Percentiles rank a stretch among this genome's conserved stretches.
These are phyloP conservation scores for Caenorhabditis elegans DNA, from an alignment of 1,140 invertebrate species.

Conservation along the genomic window WBcel235 BX284604.4:13067001-13067500, in stretches of 20 bases:
- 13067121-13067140: too few relatives aligned
- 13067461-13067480: too few relatives aligned
- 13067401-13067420: too few relatives aligned
- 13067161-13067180: neutral
- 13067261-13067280: neutral
- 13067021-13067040: slow-evolving; percentile 43
- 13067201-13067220: neutral
- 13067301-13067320: too few relatives aligned
- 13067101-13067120: neutral
- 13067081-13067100: neutral
- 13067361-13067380: too few relatives aligned
- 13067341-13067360: too few relatives aligned
- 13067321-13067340: too few relatives aligned
- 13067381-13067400: too few relatives aligned
- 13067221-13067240: neutral
- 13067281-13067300: neutral
- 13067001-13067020: slow-evolving; percentile 2
- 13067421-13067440: too few relatives aligned
- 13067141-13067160: neutral
- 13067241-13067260: neutral
- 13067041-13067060: neutral
- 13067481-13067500: too few relatives aligned
- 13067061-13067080: neutral
- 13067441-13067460: too few relatives aligned
- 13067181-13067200: neutral